Base-by-base conservation (phyloP, 2,888 invertebrate species). In the Eilema depressum region DNA sequence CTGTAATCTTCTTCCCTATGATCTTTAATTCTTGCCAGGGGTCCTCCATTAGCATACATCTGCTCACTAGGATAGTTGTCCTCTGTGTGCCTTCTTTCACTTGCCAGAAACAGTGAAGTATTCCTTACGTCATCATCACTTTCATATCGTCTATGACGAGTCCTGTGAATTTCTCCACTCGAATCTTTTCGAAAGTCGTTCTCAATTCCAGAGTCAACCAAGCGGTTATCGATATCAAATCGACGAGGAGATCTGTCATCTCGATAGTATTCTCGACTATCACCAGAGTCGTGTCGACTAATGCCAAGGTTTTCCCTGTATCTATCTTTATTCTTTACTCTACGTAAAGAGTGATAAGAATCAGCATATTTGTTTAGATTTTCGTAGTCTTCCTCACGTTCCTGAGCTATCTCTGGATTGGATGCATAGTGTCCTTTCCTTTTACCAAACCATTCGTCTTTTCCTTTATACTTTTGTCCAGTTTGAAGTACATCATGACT, bases 141-240 rank as follows among this genome's bases (percentile, higher is more conserved):
- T 75, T 96, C 97, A 75, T 96, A 95, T 80, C 91, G 92, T 71
- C 88, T 87, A 64, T 89, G 85, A 73, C 89, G 89, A 30, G 76
- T 81, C 71, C 88, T 89, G 69, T 93, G 90, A 25, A 96, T 88
- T 72, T 96, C 96, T 25, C 96, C 96, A 80, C 95, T 96, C 0
- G 97, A 97, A 83, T 97, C 97, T 76, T 97, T 96, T 67, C 97
- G 96, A 83, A 97, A 97, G 88, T 98, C 98, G 80, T 98, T 97
- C 85, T 98, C 98, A 76, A 98, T 98, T 0, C 98, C 98, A 0
- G 98, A 98, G 91, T 98, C 98, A 3, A 96, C 97, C 67, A 97
- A 93, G 68, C 96, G 95, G 83, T 96, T 97, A 79, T 96, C 96
- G 73, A 94, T 93, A 63, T 95, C 95, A 69, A 91, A 92, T 71